A percentile compares a stretch with the other conserved stretches of the same genome.
These are phyloP conservation scores for Hypanus sabinus DNA, from an alignment of 2,113 vertebrate species.

Conservation along the genomic window DNA sequence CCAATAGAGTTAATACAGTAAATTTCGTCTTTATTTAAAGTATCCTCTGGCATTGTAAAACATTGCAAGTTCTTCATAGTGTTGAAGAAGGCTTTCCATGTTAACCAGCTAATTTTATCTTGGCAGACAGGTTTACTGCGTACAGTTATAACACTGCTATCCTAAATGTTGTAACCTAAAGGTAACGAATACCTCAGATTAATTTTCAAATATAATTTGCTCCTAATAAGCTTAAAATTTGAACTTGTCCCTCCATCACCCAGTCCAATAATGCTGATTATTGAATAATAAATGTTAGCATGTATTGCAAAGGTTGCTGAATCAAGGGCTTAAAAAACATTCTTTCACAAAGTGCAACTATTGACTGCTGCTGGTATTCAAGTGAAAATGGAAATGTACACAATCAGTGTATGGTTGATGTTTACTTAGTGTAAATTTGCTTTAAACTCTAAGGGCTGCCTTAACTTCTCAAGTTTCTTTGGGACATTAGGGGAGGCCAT, in stretches of 20 bases:
- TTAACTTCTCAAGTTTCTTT: no score
- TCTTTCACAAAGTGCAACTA: not conserved
- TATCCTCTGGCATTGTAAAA: not conserved
- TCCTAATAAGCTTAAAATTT: not conserved
- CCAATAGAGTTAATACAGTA: constrained; percentile 1
- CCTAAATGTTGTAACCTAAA: not conserved
- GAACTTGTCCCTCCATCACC: not conserved
- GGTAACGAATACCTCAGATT: not conserved
- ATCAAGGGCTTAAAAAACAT: not conserved
- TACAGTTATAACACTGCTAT: not conserved
- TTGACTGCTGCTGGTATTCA: not conserved
- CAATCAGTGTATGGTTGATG: not conserved
- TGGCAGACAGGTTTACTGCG: not conserved
- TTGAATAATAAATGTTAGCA: not conserved
- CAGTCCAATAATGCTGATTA: not conserved
- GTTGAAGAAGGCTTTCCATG: not conserved
- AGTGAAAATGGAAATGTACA: not conserved
- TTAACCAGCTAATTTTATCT: not conserved
- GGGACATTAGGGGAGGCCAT: no score
- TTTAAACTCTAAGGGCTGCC: no score
- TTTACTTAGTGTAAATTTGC: not conserved
- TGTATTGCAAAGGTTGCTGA: not conserved
- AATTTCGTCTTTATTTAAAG: not conserved
- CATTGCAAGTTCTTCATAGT: not conserved
- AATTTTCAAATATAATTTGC: not conserved